These are phyloP conservation scores for Euura lappo DNA, from an alignment of 1,140 invertebrate species.

Conservation along the genomic window DNA sequence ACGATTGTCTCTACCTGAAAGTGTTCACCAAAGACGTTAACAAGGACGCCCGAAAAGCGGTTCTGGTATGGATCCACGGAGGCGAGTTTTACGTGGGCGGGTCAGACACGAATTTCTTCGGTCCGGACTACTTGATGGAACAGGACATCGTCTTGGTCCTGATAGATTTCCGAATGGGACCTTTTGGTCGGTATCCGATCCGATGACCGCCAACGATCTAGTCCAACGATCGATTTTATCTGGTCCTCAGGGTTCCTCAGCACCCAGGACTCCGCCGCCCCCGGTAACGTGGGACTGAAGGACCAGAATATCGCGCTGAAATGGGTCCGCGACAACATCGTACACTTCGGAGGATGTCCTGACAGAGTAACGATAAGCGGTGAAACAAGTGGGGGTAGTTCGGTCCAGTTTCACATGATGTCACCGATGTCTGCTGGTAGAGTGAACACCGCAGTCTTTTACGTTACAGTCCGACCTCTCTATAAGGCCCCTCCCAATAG, in stretches of 20 bases:
- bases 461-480: too few relatives aligned
- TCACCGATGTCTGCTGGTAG: slow-evolving; percentile 66
- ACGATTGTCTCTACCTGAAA: slow-evolving; percentile 76
- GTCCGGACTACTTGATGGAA: slow-evolving; percentile 69
- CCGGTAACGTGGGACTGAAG: slow-evolving; percentile 46
- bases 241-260: slow-evolving; percentile 50
- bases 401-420: slow-evolving; percentile 52
- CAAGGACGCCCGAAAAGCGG: slow-evolving; percentile 52
- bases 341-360: slow-evolving; percentile 56
- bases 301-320: slow-evolving; percentile 65
- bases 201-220: too few relatives aligned
- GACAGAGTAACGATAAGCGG: slow-evolving; percentile 57
- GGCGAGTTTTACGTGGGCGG: slow-evolving; percentile 66
- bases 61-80: slow-evolving; percentile 73
- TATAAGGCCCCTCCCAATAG: too few relatives aligned
- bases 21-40: slow-evolving; percentile 67
- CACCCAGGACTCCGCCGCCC: slow-evolving; percentile 53
- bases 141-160: slow-evolving; percentile 72
- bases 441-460: slow-evolving; percentile 28
- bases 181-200: slow-evolving; percentile 59
- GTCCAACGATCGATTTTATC: too few relatives aligned
- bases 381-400: slow-evolving; percentile 57
- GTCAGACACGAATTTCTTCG: slow-evolving; percentile 58
- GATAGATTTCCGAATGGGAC: slow-evolving; percentile 71
- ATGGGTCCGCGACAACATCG: slow-evolving; percentile 66